Base-by-base conservation (phyloP, 2,113 vertebrate species). In the Cnemophilus loriae region DNA sequence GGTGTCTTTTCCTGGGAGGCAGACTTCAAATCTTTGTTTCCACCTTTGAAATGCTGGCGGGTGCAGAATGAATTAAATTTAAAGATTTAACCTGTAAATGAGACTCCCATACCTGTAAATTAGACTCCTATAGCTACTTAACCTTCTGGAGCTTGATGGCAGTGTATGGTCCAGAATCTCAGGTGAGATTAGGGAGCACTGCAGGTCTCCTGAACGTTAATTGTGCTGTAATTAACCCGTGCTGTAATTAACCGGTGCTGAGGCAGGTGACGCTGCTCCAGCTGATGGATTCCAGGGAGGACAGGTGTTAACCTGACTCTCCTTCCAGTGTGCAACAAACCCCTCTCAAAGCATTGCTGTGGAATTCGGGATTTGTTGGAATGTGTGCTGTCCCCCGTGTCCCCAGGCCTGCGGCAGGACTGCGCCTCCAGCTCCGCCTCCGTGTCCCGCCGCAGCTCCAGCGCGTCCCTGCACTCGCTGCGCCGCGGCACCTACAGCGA, bases 401-500 rank as follows among this genome's bases (percentile, higher is more conserved):
- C 59, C 75, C 42, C 94, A 99, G 99, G 99, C 97, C 98, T 99
- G 46, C 98, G 99, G 21, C 99, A 99, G 96, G 99, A 99, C 84
- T 99, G 98, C 19, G 99, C 99, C 79, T 99, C 98, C 73, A 99
- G 98, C 95, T 99, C 99, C 0, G 98, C 99, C 0, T 98, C 99
- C 0, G 99, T 98, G 10, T 99, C 99, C 0, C 98, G 99, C 2
- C 98, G 99, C 89, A 99, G 99, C 86, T 99, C 99, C 88, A 98
- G 98, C 1, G 98, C 98, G 30, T 99, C 99, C 14, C 96, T 99
- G 52, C 98, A 99, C 94, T 99, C 99, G 2, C 97, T 99, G 92
- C 98, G 98, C 11, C 97, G 98, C 10, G 98, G 99, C 27, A 98
- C 98, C n/a, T 99, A 98, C 98, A 99, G 99, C 5, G 99, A 99